A percentile compares a stretch with the other conserved stretches of the same genome.
Conservation (phyloP, 2,113 vertebrate genomes). For the Anguilla japonica region DNA sequence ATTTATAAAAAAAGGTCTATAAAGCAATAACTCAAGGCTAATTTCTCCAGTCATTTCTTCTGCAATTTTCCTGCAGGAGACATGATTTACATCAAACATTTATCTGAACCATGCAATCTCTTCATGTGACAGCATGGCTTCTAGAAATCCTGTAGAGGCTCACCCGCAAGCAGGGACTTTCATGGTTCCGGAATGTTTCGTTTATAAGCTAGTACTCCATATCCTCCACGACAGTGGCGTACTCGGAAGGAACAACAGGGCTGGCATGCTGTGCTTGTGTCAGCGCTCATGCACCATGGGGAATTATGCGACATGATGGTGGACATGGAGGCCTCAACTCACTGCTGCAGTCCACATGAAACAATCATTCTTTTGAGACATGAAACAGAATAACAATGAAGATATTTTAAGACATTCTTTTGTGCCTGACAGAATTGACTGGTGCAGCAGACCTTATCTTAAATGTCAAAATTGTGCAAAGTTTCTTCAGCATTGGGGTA, state of each 20-base stretch:
- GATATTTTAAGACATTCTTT: neutral
- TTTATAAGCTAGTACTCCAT: neutral
- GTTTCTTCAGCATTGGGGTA: neutral
- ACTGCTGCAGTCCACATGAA: neutral
- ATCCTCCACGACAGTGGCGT: neutral
- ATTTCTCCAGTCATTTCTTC: conserved; percentile 19
- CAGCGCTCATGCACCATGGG: neutral
- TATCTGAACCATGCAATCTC: neutral
- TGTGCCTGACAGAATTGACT: neutral
- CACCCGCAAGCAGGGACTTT: neutral
- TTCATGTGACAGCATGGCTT: neutral
- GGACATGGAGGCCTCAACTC: neutral
- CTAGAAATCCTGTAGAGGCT: neutral
- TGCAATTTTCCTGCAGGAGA: conserved; percentile 17
- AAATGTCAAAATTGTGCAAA: neutral
- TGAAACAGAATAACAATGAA: neutral
- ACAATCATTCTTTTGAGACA: neutral
- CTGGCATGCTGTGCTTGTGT: neutral
- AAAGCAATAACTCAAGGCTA: conserved; percentile 22
- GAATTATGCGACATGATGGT: neutral
- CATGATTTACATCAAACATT: conserved; percentile 6
- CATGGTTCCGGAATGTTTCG: neutral
- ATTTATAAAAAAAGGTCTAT: conserved; percentile 13
- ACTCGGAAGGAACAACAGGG: neutral
- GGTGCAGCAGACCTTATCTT: neutral